A percentile compares a stretch with the other conserved stretches of the same genome.
Conservation (phyloP, 2,113 vertebrate genomes). For the Lepus timidus region DNA sequence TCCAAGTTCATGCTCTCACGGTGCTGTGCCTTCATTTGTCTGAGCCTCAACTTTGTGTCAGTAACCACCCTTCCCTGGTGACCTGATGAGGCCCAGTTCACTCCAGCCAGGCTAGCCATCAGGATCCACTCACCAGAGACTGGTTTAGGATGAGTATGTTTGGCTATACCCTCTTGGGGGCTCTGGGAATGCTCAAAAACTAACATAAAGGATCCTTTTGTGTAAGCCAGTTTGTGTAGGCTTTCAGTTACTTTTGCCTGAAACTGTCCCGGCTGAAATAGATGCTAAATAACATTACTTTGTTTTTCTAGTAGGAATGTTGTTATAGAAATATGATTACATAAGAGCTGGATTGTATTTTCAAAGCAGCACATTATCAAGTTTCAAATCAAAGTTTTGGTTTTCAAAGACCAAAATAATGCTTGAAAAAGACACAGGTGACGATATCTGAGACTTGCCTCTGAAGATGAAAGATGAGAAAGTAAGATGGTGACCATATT, state of each 20-base stretch:
- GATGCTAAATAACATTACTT: background rate
- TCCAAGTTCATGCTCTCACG: background rate
- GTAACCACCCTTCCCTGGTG: background rate
- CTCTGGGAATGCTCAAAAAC: background rate
- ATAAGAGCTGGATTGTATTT: background rate
- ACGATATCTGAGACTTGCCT: background rate
- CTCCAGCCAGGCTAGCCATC: background rate
- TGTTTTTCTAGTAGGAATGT: background rate
- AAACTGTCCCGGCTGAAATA: background rate
- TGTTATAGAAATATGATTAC: background rate
- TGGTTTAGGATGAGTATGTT: background rate
- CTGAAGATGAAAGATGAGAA: background rate
- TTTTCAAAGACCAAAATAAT: background rate
- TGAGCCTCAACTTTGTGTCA: background rate
- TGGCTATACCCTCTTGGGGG: background rate
- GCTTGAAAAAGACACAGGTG: background rate
- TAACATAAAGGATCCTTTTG: background rate
- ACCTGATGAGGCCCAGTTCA: background rate
- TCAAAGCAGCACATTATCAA: background rate
- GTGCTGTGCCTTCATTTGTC: background rate
- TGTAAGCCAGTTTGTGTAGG: background rate
- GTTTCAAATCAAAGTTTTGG: conserved; percentile 6
- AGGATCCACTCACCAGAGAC: background rate
- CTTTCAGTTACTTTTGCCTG: background rate
- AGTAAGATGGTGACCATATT: background rate